Evolutionary conservation across 1,140 invertebrate genomes (phyloP).

Genomic region (Dinoponera quadriceps): DNA sequence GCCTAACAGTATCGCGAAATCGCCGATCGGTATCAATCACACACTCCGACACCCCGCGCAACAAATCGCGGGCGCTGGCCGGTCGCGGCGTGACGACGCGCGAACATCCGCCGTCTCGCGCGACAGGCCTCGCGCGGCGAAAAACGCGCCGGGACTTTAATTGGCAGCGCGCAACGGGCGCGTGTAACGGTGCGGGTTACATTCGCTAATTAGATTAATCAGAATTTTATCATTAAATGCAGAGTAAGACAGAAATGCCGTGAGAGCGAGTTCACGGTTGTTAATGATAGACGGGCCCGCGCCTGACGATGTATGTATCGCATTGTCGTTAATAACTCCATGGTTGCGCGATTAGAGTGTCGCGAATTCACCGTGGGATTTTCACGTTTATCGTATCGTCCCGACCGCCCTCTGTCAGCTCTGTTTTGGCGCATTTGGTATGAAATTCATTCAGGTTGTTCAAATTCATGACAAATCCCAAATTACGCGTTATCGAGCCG

Average conservation of each 20-base stretch:
- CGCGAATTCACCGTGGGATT: constrained; percentile 2
- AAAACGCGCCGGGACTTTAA: constrained; percentile 10
- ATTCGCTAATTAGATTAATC: constrained; percentile 57
- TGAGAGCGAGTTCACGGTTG: constrained; percentile 43
- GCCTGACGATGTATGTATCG: constrained; percentile 40
- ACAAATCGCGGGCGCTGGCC: background rate
- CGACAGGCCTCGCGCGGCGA: too few relatives aligned
- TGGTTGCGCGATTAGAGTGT: background rate
- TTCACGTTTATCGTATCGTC: background rate
- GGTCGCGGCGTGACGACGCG: background rate
- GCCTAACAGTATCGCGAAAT: constrained; percentile 42
- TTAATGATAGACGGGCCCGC: constrained; percentile 32
- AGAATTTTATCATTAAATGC: constrained; percentile 35
- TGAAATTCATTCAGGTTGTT: constrained; percentile 38
- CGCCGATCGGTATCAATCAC: constrained; percentile 53
- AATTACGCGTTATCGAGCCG: constrained; percentile 1
- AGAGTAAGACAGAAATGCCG: constrained; percentile 39
- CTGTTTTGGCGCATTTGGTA: too few relatives aligned
- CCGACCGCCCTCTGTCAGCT: background rate
- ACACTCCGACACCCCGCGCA: constrained; percentile 10
- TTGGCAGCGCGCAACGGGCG: constrained; percentile 43
- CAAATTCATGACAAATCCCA: constrained; percentile 2
- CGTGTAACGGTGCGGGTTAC: constrained; percentile 42
- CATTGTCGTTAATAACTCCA: constrained; percentile 7
- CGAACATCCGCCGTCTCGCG: background rate